Base-by-base conservation (phyloP, 2,888 invertebrate genomes). In the Drosophila gaucha region DNA sequence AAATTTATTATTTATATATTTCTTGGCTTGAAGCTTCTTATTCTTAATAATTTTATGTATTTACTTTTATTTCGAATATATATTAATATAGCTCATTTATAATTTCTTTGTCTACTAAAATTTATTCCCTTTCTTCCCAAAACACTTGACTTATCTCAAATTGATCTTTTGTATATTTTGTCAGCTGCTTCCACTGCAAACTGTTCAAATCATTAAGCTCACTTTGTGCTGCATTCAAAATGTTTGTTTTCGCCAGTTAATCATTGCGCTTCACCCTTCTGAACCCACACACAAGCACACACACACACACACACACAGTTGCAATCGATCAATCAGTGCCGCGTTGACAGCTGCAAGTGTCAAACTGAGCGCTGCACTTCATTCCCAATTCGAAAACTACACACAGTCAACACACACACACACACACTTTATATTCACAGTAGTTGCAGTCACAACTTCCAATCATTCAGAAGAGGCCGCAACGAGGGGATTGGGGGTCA, bases 281-380 rank as follows among this genome's bases (percentile, higher is more conserved):
- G 30, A 9, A 12, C 47, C 26, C 56, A 49, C 41, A 14, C 36
- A 30, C 6, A n/a, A 1, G n/a, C 35, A 46, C 35, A 33, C 26
- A 16, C 30, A 52, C 35, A 30, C 33, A 18, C 47, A 18, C 22
- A 39, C 28, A 28, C 14, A 33, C 59, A 56, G 43, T 55, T 58
- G 47, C 38, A 66, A 76, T 72, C 87, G 87, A 80, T 80, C 80
- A 85, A 80, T 80, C 80, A 74, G 58, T 50, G 59, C 36, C 64
- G 64, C 87, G 87, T 49, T 80, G 80, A 80, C 80, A 86, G 87
- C 82, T 86, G 80, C 80, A 80, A 80, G 85, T 80, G 85, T 87
- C 80, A 86, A 80, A 65, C 63, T 80, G 82, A 84, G 85, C 57
- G 78, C 55, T 86, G 78, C 87, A 80, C 79, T 80, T 84, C 49